Evolutionary conservation across 2,888 invertebrate genomes (phyloP).

Genomic region (Chrysodeixis includens): DNA sequence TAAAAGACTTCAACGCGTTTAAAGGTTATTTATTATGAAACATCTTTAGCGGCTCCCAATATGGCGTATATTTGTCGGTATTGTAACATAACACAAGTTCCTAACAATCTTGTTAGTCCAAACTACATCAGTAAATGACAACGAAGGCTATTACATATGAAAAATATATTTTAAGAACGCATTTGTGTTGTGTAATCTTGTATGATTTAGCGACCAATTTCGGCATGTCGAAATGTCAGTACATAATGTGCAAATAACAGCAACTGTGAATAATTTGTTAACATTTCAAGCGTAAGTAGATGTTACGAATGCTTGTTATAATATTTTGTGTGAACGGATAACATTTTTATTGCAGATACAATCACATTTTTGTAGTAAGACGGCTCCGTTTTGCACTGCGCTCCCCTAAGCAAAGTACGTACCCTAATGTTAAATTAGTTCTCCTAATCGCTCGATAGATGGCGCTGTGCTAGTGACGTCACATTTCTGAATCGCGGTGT

Average conservation of each 20-base stretch:
- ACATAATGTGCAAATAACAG: constrained; percentile 13
- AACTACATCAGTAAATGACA: constrained; percentile 9
- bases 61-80: constrained; percentile 12
- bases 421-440: background rate
- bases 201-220: constrained; percentile 42
- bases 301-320: background rate
- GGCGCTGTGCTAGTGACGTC: background rate
- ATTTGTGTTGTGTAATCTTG: constrained; percentile 20
- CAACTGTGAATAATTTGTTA: constrained; percentile 14
- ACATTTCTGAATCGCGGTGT: no score
- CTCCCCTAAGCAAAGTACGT: background rate
- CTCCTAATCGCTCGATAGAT: background rate
- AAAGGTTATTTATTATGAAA: background rate
- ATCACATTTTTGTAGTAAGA: no score
- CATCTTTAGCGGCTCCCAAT: constrained; percentile 14
- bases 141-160: background rate
- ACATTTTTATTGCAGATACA: no score
- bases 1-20: background rate
- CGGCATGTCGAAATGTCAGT: constrained; percentile 28
- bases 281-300: background rate
- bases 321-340: no score
- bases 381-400: background rate
- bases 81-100: constrained; percentile 14
- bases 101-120: constrained; percentile 41
- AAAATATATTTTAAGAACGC: constrained; percentile 26